Evolutionary conservation across 2,888 invertebrate genomes (phyloP).

Genomic region (Leucania comma): DNA sequence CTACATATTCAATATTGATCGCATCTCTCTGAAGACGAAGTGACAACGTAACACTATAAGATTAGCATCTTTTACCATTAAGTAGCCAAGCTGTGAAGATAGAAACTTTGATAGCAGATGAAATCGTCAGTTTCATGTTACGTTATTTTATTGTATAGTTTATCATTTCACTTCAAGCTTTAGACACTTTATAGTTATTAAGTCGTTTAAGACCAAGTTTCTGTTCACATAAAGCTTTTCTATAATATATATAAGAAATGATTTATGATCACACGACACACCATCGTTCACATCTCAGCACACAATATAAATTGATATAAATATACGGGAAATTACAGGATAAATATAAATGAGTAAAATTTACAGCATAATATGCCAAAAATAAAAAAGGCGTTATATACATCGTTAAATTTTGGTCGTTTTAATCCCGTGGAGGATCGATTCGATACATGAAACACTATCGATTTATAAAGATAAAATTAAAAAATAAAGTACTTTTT

Average conservation of each 20-base stretch:
- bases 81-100: constrained; percentile 7
- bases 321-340: neutral
- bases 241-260: too few relatives aligned
- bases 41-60: neutral
- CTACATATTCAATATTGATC: neutral
- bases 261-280: neutral
- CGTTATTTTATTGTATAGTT: neutral
- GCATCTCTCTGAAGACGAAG: neutral
- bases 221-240: constrained; percentile 27
- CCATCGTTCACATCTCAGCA: neutral
- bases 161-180: constrained; percentile 17
- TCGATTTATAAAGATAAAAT: too few relatives aligned
- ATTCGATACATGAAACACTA: too few relatives aligned
- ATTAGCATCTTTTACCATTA: constrained; percentile 2
- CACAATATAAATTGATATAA: neutral
- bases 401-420: too few relatives aligned
- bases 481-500: too few relatives aligned
- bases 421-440: too few relatives aligned
- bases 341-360: neutral
- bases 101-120: constrained; percentile 4
- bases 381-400: too few relatives aligned
- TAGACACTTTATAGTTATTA: neutral
- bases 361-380: neutral
- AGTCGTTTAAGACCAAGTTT: constrained; percentile 23
- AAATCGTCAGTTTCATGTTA: constrained; percentile 10